Evolutionary conservation across 2,797 vertebrate genomes (phyloP).

Genomic region (Anguilla marmorata): DNA sequence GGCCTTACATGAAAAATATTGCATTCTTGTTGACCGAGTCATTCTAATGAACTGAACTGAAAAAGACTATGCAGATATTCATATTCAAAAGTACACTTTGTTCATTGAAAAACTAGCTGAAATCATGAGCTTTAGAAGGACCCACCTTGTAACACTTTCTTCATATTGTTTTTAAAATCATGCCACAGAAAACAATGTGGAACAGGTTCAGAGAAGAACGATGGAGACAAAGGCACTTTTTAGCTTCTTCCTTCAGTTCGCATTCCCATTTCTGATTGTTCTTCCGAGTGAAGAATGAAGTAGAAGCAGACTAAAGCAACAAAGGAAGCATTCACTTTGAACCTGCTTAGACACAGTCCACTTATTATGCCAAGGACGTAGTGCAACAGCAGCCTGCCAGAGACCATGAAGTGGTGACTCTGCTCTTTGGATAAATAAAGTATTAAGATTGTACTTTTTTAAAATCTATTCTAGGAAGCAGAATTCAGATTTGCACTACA

Average conservation of each 20-base stretch:
- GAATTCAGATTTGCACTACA: no score
- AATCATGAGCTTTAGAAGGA: background rate
- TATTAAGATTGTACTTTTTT: background rate
- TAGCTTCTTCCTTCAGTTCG: background rate
- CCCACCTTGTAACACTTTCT: background rate
- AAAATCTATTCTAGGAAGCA: background rate
- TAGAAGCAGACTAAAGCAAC: background rate
- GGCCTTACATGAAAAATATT: background rate
- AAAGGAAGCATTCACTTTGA: constrained; percentile 13
- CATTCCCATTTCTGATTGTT: background rate
- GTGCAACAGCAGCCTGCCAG: background rate
- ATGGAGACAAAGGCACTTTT: background rate
- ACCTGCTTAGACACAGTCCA: constrained; percentile 7
- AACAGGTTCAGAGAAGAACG: background rate
- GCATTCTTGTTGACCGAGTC: background rate
- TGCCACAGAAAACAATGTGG: constrained; percentile 4
- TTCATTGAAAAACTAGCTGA: background rate
- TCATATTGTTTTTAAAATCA: background rate
- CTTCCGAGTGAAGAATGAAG: background rate
- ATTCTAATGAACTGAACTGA: background rate
- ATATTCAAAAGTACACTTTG: background rate
- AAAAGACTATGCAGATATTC: background rate
- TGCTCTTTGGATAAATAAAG: background rate
- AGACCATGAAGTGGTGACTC: background rate
- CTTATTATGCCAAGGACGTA: background rate